These are phyloP conservation scores for Centruroides vittatus DNA, from an alignment of 1,140 invertebrate genomes.

Conservation along the genomic window DNA sequence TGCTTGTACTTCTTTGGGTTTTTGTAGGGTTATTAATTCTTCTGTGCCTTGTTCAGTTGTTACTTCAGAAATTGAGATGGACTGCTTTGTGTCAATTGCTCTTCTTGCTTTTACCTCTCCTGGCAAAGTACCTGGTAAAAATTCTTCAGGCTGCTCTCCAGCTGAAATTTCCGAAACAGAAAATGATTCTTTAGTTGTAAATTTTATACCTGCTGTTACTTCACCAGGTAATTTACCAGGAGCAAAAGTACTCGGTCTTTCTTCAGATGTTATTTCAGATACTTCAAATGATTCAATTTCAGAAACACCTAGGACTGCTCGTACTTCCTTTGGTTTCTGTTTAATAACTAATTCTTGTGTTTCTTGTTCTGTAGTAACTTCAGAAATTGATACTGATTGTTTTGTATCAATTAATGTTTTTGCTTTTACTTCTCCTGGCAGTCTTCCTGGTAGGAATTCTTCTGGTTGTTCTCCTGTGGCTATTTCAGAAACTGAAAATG, in stretches of 20 bases:
- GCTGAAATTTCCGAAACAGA: constrained; percentile 14
- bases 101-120: neutral
- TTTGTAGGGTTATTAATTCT: neutral
- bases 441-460: constrained; percentile 7
- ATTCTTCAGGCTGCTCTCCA: constrained; percentile 3
- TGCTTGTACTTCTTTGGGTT: neutral
- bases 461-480: constrained; percentile 2
- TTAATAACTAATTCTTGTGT: constrained; percentile 2
- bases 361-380: constrained; percentile 7
- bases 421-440: constrained; percentile 14
- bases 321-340: constrained; percentile 2
- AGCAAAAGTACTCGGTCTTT: constrained; percentile 12
- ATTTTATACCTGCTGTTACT: constrained; percentile 12
- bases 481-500: constrained; percentile 14
- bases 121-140: constrained; percentile 5
- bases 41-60: neutral
- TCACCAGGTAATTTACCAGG: constrained; percentile 14
- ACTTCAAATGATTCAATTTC: constrained; percentile 8
- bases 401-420: constrained; percentile 10
- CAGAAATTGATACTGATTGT: constrained; percentile 8
- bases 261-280: constrained; percentile 8
- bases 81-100: neutral
- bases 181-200: constrained; percentile 11
- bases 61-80: neutral
- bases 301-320: constrained; percentile 6